Percentiles rank a stretch among this genome's conserved stretches.
Conservation (phyloP, 2,113 vertebrate species). For the Siniperca chuatsi region DNA sequence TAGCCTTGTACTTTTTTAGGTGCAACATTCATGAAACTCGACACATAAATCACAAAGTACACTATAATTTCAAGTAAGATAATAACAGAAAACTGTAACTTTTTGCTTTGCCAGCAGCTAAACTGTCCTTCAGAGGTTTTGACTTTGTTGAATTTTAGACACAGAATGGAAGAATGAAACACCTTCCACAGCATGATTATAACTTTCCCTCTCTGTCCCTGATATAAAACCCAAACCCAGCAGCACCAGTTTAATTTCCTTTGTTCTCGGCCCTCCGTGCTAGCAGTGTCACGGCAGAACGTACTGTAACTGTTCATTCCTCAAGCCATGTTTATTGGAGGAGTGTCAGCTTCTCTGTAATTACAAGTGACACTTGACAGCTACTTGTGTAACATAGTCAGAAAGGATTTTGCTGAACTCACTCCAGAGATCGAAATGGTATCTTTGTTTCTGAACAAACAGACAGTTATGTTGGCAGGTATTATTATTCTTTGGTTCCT, state of each 20-base stretch:
- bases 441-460: background rate
- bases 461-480: background rate
- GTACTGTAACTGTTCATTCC: background rate
- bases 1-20: background rate
- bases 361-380: constrained; percentile 29
- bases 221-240: background rate
- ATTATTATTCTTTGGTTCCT: background rate
- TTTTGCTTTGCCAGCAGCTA: background rate
- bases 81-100: background rate
- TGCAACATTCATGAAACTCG: background rate
- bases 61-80: background rate
- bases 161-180: background rate
- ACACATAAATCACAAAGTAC: background rate
- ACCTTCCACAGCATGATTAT: background rate
- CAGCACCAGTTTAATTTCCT: background rate
- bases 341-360: constrained; percentile 25
- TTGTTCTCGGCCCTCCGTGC: background rate
- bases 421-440: background rate
- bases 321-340: background rate
- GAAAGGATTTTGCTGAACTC: background rate
- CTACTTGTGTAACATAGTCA: constrained; percentile 10
- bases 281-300: background rate
- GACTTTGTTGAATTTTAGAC: background rate
- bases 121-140: background rate
- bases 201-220: background rate